Base-by-base conservation (phyloP, 2,113 vertebrate species). In the Sula dactylatra region DNA sequence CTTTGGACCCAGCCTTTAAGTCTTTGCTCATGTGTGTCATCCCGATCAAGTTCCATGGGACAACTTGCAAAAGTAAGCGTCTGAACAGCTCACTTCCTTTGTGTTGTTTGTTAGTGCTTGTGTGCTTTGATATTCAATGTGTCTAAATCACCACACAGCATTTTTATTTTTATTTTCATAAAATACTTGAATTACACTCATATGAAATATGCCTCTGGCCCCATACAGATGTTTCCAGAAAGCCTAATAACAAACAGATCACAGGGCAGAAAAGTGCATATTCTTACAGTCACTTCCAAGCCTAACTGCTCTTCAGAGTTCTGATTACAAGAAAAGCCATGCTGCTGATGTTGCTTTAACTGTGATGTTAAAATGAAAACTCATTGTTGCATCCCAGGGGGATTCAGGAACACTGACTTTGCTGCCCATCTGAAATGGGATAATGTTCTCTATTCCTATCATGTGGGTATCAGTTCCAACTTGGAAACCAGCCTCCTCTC, bases 241-340 rank as follows among this genome's bases (percentile, higher is more conserved):
- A 91, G 78, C 77, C 96, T 98, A 98, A 98, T 98, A 98, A 87
- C 94, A 98, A 98, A 98, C 98, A 98, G 98, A 98, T 97, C 90
- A 95, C 91, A 97, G 95, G 94, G 95, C 94, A 97, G 94, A 97
- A 88, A 96, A 97, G 83, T 5, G 2, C 56, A 81, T 96, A 79
- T 91, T 96, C 94, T 90, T 97, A 31, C 42, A 93, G 88, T 92
- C 71, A 62, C 82, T 94, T 95, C 94, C 85, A 94, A 58, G 26
- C 77, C 94, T 95, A 93, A 90, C 96, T 97, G 97, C 10, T 96
- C 94, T 96, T 88, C 88, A 78, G 88, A 61, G 29, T 94, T 67
- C 73, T n/a, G 86, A 92, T 96, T 94, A 95, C 90, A 95, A 96
- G 92, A 96, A 90, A 92, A 96, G 49, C 82, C 82, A 22, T 74